A percentile compares a stretch with the other conserved stretches of the same genome.
phyloP scores from a whole-genome alignment of 2,113 vertebrate species.

The Xiphophorus maculatus region DNA sequence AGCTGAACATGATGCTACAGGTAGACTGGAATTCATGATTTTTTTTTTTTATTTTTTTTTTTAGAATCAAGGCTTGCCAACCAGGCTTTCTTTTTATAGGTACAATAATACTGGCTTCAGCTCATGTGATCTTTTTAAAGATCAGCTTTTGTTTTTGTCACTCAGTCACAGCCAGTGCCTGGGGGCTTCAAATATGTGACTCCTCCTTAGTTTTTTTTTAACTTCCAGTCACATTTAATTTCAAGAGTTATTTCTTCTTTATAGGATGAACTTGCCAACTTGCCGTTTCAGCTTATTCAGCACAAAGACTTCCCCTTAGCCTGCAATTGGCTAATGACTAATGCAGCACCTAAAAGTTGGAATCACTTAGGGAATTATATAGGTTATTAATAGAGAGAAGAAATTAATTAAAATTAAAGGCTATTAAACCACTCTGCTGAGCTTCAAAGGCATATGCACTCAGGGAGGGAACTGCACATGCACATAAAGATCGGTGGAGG shows the following conservation, averaged over 20 bases:
- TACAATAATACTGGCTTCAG: not conserved
- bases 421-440: conserved; percentile 51
- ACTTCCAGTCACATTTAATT: conserved; percentile 8
- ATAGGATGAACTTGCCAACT: conserved; percentile 49
- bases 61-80: not conserved
- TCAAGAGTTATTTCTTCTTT: conserved; percentile 35
- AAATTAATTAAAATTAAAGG: conserved; percentile 72
- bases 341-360: conserved; percentile 61
- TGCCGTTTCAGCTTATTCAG: conserved; percentile 51
- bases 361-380: conserved; percentile 70
- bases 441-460: conserved; percentile 60
- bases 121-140: not conserved
- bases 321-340: conserved; percentile 63
- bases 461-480: conserved; percentile 42
- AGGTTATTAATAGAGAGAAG: conserved; percentile 67
- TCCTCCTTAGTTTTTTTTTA: not conserved
- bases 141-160: not conserved
- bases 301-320: conserved; percentile 42
- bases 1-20: not conserved
- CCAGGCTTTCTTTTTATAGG: not conserved
- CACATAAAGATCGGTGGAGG: conserved; percentile 39
- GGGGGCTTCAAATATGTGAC: not conserved
- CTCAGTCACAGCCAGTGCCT: not conserved
- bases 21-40: not conserved
- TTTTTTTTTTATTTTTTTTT: not conserved